Evolutionary conservation across 1,140 invertebrate genomes (phyloP).

Genomic region (Xylocopa sonorina): DNA sequence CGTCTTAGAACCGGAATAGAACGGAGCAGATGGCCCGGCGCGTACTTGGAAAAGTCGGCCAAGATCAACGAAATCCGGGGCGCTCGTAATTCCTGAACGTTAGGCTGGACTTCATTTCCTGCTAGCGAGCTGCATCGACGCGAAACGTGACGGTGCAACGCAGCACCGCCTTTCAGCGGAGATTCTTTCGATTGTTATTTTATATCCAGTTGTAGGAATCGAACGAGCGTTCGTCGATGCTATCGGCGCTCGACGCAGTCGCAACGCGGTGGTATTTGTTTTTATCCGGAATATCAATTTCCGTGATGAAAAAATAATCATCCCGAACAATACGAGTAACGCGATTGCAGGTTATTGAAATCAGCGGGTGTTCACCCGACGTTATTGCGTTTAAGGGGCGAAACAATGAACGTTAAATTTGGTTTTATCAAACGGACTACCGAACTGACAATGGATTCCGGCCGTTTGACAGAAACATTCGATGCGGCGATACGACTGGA

Average conservation of each 20-base stretch:
- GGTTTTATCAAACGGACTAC: background rate
- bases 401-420: background rate
- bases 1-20: constrained; percentile 51
- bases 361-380: background rate
- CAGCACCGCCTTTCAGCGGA: background rate
- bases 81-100: background rate
- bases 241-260: background rate
- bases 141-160: background rate
- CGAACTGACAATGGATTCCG: too few species aligned
- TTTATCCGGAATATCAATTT: background rate
- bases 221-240: background rate
- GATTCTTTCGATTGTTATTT: background rate
- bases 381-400: background rate
- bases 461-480: background rate
- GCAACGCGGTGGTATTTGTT: background rate
- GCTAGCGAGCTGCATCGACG: background rate
- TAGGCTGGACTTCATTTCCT: background rate
- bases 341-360: background rate
- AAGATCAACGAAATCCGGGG: constrained; percentile 53
- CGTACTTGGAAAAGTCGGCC: constrained; percentile 23
- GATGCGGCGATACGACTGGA: background rate
- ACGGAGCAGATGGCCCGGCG: background rate
- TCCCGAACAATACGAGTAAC: constrained; percentile 3
- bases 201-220: background rate
- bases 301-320: background rate